Percentiles rank a stretch among this genome's conserved stretches.
phyloP scores from a whole-genome alignment of 2,888 invertebrate species.

The Drosophila merina region DNA sequence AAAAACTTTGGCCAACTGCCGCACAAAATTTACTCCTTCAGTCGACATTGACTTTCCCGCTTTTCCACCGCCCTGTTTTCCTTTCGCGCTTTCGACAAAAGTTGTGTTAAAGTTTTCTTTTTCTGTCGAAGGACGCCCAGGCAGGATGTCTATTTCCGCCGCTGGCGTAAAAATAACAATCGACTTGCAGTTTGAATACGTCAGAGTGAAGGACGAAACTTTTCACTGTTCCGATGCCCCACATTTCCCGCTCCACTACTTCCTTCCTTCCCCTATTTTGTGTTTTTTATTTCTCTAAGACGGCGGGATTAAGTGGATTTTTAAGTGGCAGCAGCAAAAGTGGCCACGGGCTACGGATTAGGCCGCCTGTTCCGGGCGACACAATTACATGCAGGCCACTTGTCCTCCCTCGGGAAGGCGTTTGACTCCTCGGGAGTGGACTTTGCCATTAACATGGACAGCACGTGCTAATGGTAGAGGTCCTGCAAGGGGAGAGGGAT shows the following conservation, averaged over 20 bases:
- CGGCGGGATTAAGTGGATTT: constrained; percentile 75
- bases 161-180: constrained; percentile 76
- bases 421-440: constrained; percentile 37
- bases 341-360: constrained; percentile 71
- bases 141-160: constrained; percentile 69
- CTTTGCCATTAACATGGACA: constrained; percentile 68
- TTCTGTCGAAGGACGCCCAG: constrained; percentile 48
- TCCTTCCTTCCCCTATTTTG: constrained; percentile 1
- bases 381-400: constrained; percentile 73
- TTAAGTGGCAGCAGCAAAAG: constrained; percentile 77
- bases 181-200: constrained; percentile 78
- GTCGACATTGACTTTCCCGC: constrained; percentile 56
- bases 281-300: constrained; percentile 53
- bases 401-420: constrained; percentile 10
- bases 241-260: constrained; percentile 4
- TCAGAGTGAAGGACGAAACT: constrained; percentile 43
- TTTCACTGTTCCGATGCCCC: constrained; percentile 3
- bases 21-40: constrained; percentile 49
- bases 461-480: constrained; percentile 70
- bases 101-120: constrained; percentile 62
- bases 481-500: background rate
- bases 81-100: constrained; percentile 52
- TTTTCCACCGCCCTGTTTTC: constrained; percentile 17
- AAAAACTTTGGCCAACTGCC: constrained; percentile 54
- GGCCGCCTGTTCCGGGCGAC: constrained; percentile 65